These are phyloP conservation scores for Hydrolagus affinis DNA, from an alignment of 2,113 vertebrate species.

Conservation along the genomic window DNA sequence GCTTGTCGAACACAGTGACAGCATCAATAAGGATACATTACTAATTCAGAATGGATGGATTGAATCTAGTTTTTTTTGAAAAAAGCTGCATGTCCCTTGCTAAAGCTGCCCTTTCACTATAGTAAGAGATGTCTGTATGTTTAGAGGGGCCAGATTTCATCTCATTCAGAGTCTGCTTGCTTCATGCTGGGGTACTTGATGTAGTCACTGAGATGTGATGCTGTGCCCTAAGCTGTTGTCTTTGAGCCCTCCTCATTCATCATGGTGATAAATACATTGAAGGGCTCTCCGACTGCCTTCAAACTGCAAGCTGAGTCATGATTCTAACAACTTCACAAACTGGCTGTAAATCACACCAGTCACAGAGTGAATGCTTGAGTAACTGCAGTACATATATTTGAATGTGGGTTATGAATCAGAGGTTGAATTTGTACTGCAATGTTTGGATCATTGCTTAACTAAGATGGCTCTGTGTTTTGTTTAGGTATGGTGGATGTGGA, in stretches of 20 bases:
- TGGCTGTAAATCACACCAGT: not conserved
- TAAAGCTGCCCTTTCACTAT: not conserved
- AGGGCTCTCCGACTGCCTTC: not conserved
- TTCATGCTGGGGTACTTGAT: not conserved
- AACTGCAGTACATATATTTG: not conserved
- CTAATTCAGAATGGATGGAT: not conserved
- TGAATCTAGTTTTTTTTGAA: not conserved
- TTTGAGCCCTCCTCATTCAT: not conserved
- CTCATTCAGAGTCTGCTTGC: not conserved
- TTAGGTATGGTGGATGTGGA: not conserved
- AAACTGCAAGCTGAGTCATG: conserved; percentile 2
- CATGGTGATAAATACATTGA: not conserved
- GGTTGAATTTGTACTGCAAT: not conserved
- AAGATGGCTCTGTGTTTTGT: not conserved
- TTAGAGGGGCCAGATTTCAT: not conserved
- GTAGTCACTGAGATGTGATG: not conserved
- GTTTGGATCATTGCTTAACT: not conserved
- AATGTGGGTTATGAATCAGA: not conserved
- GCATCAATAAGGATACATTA: not conserved
- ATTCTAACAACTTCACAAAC: not conserved
- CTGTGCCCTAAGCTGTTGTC: not conserved
- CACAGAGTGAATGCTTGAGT: not conserved
- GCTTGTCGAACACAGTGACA: not conserved
- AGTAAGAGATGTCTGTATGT: not conserved
- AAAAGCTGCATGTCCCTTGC: not conserved